A percentile compares a stretch with the other conserved stretches of the same genome.
Conservation (phyloP, 53 echinoderm and acorn worm genomes). For the Mesocentrotus franciscanus region DNA sequence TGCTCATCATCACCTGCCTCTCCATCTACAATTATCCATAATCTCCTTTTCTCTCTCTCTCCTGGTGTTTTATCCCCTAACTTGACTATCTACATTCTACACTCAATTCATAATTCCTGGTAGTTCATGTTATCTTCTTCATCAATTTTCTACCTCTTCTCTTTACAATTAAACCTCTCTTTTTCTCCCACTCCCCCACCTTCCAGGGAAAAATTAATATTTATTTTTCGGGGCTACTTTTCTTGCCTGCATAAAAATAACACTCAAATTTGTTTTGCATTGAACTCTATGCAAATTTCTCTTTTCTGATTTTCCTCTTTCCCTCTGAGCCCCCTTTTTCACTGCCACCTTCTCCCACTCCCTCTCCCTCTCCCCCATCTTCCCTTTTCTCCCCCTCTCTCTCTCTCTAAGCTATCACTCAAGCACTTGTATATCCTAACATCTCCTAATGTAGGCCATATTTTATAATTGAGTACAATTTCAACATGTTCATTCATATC, state of each 20-base stretch:
- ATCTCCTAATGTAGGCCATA: neutral
- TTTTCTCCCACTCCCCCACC: neutral
- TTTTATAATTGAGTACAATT: neutral
- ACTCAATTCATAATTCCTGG: neutral
- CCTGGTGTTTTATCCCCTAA: neutral
- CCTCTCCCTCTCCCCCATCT: neutral
- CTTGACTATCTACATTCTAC: neutral
- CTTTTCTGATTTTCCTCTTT: too few species aligned
- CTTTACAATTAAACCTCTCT: neutral
- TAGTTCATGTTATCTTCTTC: neutral
- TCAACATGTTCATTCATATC: neutral
- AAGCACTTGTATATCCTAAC: neutral
- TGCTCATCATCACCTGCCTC: conserved; percentile 37
- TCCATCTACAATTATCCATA: neutral
- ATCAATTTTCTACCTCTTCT: neutral
- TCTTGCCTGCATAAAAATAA: too few species aligned
- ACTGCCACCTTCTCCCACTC: too few species aligned
- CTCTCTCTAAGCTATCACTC: neutral
- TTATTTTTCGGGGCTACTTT: too few species aligned
- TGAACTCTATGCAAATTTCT: too few species aligned
- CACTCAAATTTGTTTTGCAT: too few species aligned
- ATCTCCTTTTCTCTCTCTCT: neutral
- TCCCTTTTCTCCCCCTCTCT: neutral
- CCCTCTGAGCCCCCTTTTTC: too few species aligned
- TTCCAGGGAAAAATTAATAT: too few species aligned